Percentiles rank a stretch among this genome's conserved stretches.
Conservation (phyloP, 2,113 vertebrate species). For the Hypomesus transpacificus region DNA sequence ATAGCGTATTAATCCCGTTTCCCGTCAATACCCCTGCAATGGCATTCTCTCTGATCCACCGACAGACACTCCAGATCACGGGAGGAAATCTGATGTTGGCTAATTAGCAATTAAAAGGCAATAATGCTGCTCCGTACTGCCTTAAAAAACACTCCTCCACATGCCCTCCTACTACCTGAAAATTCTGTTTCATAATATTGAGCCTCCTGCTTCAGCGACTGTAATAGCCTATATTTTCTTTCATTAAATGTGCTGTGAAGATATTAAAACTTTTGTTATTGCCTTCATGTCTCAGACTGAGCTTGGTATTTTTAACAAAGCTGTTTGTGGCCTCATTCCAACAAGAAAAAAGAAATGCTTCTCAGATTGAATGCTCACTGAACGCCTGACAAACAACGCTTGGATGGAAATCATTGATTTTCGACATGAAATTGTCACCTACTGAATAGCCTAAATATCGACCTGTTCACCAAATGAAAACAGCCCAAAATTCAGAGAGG, state of each 20-base stretch:
- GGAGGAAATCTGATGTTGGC: neutral
- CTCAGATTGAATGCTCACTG: too few species aligned
- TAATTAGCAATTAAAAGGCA: conserved; percentile 28
- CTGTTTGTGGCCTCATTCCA: too few species aligned
- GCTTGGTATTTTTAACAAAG: too few species aligned
- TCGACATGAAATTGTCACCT: neutral
- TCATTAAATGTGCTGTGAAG: conserved; percentile 12
- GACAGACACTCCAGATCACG: conserved; percentile 8
- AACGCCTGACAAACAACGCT: too few species aligned
- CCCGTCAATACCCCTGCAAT: neutral
- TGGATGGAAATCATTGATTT: too few species aligned
- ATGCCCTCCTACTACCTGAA: neutral
- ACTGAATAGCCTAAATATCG: neutral
- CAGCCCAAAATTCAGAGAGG: too few species aligned
- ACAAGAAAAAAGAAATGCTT: too few species aligned
- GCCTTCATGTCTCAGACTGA: too few species aligned
- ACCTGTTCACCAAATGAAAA: neutral
- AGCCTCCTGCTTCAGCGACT: too few species aligned
- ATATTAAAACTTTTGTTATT: too few species aligned
- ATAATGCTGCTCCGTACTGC: neutral
- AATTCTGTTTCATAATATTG: neutral
- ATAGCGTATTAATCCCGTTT: conserved; percentile 26
- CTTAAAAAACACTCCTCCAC: too few species aligned
- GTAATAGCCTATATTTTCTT: neutral
- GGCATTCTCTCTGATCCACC: neutral